phyloP scores from a whole-genome alignment of 1,140 invertebrate species.

The Ephestia elutella region DNA sequence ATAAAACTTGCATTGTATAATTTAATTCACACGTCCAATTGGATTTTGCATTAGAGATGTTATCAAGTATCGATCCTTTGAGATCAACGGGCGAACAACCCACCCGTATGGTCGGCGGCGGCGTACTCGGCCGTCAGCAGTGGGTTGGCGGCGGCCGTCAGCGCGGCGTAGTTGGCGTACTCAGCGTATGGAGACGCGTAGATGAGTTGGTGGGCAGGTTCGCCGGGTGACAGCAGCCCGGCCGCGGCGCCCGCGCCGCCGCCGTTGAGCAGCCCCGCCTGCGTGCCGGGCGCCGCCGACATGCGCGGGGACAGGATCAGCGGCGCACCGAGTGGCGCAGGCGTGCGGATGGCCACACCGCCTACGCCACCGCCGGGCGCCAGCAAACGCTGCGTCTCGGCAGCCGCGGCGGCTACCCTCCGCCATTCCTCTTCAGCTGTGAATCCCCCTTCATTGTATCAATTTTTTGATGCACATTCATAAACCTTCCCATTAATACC shows the following conservation, averaged over 20 bases:
- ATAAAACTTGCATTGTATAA: background rate
- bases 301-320: constrained; percentile 91
- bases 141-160: constrained; percentile 83
- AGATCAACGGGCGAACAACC: constrained; percentile 89
- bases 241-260: constrained; percentile 76
- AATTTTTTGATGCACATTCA: constrained; percentile 18
- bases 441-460: constrained; percentile 48
- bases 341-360: constrained; percentile 79
- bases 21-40: background rate
- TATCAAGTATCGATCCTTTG: constrained; percentile 39
- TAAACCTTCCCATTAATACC: constrained; percentile 4
- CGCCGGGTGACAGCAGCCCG: constrained; percentile 74
- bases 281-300: constrained; percentile 83
- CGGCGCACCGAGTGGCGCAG: constrained; percentile 85
- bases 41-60: constrained; percentile 19
- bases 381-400: constrained; percentile 84
- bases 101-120: constrained; percentile 92
- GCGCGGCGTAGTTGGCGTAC: constrained; percentile 89
- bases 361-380: constrained; percentile 77
- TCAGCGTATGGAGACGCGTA: constrained; percentile 87
- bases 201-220: constrained; percentile 82
- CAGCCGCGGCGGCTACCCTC: constrained; percentile 80
- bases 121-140: constrained; percentile 88
- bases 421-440: constrained; percentile 86
- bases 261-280: constrained; percentile 80